Evolutionary conservation across 2,797 vertebrate species (phyloP), one percentile per base, ranked within the genome.

Genomic region (Neosilurus hyrtlii): DNA sequence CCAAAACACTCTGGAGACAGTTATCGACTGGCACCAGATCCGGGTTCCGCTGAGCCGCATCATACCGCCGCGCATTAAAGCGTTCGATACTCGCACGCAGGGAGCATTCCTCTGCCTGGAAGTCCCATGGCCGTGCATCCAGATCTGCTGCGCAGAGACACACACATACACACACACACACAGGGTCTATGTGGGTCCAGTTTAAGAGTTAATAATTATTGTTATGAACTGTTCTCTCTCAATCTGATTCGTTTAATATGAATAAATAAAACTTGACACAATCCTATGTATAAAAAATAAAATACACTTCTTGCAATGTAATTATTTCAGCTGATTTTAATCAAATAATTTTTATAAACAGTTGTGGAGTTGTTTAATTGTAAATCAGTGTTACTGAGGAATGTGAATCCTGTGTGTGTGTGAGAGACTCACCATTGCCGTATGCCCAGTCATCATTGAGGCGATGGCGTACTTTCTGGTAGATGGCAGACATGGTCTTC

Each of bases 401-500:
- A 26, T 30, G 6, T n/a, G 49, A 49, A 70, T 49, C 20, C 1
- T 18, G 16, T 18, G 24, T 35, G 9, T 24, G 11, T 15, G 37
- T 37, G 84, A 24, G 61, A 65, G 26, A 51, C 35, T 87, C 91
- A 98, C 97, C 97, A 0, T 98, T 99, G 83, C 97, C 97, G 0
- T 98, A 99, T 0, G 97, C 97, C 97, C 97, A 99, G 92, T 99
- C 97, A 0, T 99, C 97, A 0, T 99, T 99, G 91, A 98, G 96
- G 74, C 97, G 93, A 91, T 99, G 97, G 15, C 97, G 96, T 67
- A 99, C 97, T 90, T 98, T 98, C 93, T 99, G 97, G 88, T 99
- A 99, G 75, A 99, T 98, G 85, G 97, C 97, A 0, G 97, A 99
- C 96, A 99, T 99, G 83, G 97, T 98, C 88, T 99, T 99, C 97